A percentile compares a stretch with the other conserved stretches of the same genome.
Conservation (phyloP, 2,113 vertebrate genomes). For the Larimichthys crocea region DNA sequence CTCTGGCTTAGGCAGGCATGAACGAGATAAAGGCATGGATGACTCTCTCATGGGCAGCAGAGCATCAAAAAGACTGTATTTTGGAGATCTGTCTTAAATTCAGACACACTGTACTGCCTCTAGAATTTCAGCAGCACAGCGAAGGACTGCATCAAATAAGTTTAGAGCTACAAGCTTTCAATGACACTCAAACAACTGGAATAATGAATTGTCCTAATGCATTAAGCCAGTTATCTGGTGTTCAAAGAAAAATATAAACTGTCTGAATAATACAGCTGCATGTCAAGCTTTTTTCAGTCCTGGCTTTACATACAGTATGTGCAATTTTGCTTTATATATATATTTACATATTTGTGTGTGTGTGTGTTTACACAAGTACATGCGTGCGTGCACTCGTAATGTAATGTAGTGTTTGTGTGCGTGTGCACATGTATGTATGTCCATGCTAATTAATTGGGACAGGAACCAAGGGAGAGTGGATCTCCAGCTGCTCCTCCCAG, state of each 20-base stretch:
- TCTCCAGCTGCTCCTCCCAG: conserved; percentile 76
- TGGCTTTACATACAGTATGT: too few relatives aligned
- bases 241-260: neutral
- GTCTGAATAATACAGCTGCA: neutral
- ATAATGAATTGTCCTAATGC: neutral
- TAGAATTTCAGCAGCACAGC: neutral
- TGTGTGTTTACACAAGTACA: neutral
- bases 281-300: too few relatives aligned
- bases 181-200: neutral
- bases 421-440: conserved; percentile 12
- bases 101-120: neutral
- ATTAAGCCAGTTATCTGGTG: neutral
- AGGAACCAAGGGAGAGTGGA: conserved; percentile 72
- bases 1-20: neutral
- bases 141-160: neutral
- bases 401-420: neutral
- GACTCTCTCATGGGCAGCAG: neutral
- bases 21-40: conserved; percentile 5
- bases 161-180: neutral
- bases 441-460: conserved; percentile 76
- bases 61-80: neutral
- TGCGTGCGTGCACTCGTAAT: neutral
- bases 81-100: neutral
- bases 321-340: too few relatives aligned
- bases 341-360: neutral